Conservation (phyloP, 2,113 vertebrate species). For the Lutjanus erythropterus region DNA sequence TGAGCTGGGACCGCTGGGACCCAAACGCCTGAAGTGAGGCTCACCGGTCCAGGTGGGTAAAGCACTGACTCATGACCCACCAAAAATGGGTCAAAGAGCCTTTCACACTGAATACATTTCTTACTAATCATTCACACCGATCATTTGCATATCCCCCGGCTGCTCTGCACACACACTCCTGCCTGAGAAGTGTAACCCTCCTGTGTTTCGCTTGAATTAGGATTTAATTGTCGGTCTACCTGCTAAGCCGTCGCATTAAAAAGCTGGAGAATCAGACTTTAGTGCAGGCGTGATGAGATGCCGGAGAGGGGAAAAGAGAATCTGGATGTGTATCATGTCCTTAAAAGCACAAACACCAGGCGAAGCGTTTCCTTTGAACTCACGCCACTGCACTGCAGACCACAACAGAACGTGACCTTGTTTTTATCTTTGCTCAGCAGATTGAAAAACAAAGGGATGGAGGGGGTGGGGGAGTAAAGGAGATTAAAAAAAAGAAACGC, state of each 20-base stretch:
- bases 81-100: conserved; percentile 50
- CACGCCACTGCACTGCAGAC: conserved; percentile 41
- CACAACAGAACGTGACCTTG: conserved; percentile 54
- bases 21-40: conserved; percentile 33
- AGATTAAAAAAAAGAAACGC: conserved; percentile 25
- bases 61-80: conserved; percentile 49
- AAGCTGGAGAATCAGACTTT: not conserved
- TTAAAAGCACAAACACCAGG: conserved; percentile 22
- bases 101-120: conserved; percentile 18
- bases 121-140: conserved; percentile 1
- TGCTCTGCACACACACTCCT: not conserved
- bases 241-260: conserved; percentile 7
- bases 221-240: conserved; percentile 23
- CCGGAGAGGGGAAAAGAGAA: not conserved
- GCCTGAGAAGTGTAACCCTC: not conserved
- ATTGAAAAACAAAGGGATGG: conserved; percentile 53
- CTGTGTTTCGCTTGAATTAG: conserved; percentile 1
- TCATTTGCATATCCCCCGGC: conserved; percentile 35
- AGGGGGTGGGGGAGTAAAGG: not conserved
- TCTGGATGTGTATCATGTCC: conserved; percentile 15
- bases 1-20: conserved; percentile 46
- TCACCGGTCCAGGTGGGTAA: conserved; percentile 58
- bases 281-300: not conserved
- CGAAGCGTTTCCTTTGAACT: conserved; percentile 23
- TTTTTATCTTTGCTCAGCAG: conserved; percentile 69